Conservation (phyloP, 2,797 vertebrate genomes). For the Mormyrops attenuatus region DNA sequence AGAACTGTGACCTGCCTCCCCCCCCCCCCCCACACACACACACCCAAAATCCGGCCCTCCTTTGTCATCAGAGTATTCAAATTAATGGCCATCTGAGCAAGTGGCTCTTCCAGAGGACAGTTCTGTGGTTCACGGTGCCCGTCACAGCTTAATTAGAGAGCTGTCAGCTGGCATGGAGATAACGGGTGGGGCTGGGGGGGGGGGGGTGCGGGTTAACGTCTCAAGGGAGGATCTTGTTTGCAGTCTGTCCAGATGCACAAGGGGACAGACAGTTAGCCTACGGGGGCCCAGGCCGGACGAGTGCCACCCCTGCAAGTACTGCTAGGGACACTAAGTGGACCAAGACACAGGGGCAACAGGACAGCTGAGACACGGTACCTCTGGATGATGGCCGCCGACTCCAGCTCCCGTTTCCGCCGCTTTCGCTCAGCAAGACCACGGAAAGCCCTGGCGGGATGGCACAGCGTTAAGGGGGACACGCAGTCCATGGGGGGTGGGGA, state of each 20-base stretch:
- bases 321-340: background rate
- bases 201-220: background rate
- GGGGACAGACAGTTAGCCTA: background rate
- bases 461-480: conserved; percentile 44
- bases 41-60: background rate
- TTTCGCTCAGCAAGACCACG: conserved; percentile 86
- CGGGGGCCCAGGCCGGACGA: background rate
- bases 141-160: background rate
- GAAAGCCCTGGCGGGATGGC: conserved; percentile 81
- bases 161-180: background rate
- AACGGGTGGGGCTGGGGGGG: background rate
- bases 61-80: background rate
- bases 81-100: background rate
- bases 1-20: background rate
- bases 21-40: background rate
- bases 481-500: conserved; percentile 25
- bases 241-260: background rate
- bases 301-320: background rate
- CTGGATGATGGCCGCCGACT: conserved; percentile 78
- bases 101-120: background rate
- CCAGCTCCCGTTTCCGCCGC: conserved; percentile 78
- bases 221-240: background rate
- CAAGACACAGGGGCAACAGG: conserved; percentile 1
- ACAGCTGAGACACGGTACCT: conserved; percentile 65
- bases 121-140: background rate